Evolutionary conservation across 2,888 invertebrate genomes (phyloP).

Genomic region (Pammene aurita): DNA sequence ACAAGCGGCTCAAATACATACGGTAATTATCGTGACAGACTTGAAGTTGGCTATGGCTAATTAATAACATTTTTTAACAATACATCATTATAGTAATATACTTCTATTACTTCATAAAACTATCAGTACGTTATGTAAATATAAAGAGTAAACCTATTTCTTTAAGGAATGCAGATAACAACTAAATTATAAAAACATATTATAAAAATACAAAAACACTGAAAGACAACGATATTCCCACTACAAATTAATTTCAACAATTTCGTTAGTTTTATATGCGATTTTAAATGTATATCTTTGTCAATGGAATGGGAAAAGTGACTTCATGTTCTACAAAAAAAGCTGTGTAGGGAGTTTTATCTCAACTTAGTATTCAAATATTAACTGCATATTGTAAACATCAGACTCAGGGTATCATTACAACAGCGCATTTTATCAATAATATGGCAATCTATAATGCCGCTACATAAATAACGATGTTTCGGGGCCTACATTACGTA

Average conservation of each 20-base stretch:
- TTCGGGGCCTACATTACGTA: too few relatives aligned
- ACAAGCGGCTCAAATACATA: too few relatives aligned
- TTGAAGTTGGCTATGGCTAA: too few relatives aligned
- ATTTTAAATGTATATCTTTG: too few relatives aligned
- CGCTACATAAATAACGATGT: too few relatives aligned
- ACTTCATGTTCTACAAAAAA: background rate
- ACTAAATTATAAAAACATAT: too few relatives aligned
- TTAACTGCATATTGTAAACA: background rate
- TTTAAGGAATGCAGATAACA: background rate
- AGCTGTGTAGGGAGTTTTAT: background rate
- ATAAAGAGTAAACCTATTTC: background rate
- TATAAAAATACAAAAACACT: too few relatives aligned
- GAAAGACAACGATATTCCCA: background rate
- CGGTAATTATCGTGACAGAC: too few relatives aligned
- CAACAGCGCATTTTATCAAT: background rate
- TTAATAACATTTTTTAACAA: too few relatives aligned
- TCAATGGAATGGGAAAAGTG: too few relatives aligned
- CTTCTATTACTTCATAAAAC: background rate
- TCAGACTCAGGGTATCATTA: background rate
- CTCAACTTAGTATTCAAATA: background rate
- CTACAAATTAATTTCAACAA: background rate
- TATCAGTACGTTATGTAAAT: slow-evolving; percentile 3
- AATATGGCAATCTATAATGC: background rate
- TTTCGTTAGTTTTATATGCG: background rate
- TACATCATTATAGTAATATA: background rate